Conservation (phyloP, 2,113 vertebrate genomes). For the Oriolus oriolus region DNA sequence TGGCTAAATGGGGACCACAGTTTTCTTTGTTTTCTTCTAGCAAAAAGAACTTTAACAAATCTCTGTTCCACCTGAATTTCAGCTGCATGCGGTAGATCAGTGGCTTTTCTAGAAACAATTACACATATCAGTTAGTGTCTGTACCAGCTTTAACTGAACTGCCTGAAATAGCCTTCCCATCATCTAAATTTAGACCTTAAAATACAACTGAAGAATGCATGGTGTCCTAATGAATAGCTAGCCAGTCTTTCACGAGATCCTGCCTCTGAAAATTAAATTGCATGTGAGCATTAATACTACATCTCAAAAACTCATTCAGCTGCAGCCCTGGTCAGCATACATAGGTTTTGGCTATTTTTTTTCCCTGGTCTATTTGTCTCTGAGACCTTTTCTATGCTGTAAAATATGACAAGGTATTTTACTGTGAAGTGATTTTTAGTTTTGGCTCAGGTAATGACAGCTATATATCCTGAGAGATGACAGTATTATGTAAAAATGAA, state of each 20-base stretch:
- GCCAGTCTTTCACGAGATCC: background rate
- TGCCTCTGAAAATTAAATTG: constrained; percentile 12
- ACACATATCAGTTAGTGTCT: background rate
- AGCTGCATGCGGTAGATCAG: background rate
- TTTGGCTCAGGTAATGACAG: background rate
- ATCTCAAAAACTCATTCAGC: background rate
- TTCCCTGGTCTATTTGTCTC: background rate
- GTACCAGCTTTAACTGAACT: background rate
- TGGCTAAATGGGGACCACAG: background rate
- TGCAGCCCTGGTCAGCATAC: background rate
- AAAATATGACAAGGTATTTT: background rate
- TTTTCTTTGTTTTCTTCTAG: background rate
- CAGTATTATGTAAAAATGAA: background rate
- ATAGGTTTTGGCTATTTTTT: background rate
- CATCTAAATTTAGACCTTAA: background rate
- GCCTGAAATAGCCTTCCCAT: background rate
- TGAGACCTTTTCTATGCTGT: background rate
- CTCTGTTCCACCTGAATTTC: background rate
- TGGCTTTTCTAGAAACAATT: background rate
- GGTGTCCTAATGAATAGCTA: background rate
- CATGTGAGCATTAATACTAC: background rate
- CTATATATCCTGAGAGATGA: background rate
- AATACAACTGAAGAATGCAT: background rate
- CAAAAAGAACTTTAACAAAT: background rate
- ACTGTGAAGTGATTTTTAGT: background rate